phyloP scores from a whole-genome alignment of 2,113 vertebrate species.

The Elachura formosa region DNA sequence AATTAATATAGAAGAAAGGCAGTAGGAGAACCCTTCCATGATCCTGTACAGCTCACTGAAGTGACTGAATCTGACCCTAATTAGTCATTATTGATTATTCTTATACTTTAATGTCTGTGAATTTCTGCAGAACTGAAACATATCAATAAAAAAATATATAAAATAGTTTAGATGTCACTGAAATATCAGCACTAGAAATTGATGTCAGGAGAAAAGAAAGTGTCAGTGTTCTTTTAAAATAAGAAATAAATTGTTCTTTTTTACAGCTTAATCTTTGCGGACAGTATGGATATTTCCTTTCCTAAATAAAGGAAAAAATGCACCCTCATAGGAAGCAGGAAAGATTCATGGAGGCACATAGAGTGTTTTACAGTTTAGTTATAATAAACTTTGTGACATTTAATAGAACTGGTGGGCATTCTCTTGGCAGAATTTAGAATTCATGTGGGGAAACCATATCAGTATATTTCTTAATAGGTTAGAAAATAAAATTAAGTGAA shows the following conservation, averaged over 20 bases:
- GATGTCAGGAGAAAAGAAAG: background rate
- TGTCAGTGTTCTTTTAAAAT: background rate
- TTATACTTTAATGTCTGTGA: background rate
- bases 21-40: background rate
- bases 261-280: background rate
- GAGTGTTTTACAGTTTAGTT: background rate
- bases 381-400: background rate
- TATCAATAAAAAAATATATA: background rate
- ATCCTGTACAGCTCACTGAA: background rate
- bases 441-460: background rate
- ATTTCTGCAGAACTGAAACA: background rate
- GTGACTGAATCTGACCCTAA: background rate
- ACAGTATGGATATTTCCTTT: background rate
- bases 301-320: background rate
- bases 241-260: background rate
- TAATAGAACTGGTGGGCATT: background rate
- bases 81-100: background rate
- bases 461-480: background rate
- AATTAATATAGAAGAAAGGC: background rate
- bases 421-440: background rate
- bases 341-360: background rate
- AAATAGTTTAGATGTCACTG: background rate
- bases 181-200: background rate
- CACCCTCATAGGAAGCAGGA: background rate
- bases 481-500: background rate